phyloP scores from a whole-genome alignment of 2,797 vertebrate species.

The Trachops cirrhosus region DNA sequence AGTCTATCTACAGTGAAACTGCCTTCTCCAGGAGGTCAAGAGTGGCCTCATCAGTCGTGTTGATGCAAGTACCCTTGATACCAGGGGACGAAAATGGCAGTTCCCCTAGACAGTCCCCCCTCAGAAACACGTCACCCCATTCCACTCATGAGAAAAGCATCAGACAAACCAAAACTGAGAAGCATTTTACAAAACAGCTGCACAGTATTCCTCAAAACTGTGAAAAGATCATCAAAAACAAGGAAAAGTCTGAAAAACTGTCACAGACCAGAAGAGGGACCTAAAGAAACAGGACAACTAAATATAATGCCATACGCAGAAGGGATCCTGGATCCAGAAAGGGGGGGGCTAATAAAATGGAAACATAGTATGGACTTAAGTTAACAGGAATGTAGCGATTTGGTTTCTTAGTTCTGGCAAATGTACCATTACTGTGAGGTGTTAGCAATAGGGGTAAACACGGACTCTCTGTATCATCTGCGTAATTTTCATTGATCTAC shows the following conservation, averaged over 20 bases:
- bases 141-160: background rate
- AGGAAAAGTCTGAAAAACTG: background rate
- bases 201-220: background rate
- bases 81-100: background rate
- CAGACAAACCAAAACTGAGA: background rate
- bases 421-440: background rate
- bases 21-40: background rate
- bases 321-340: background rate
- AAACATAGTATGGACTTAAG: background rate
- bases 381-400: background rate
- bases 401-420: background rate
- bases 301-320: background rate
- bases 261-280: background rate
- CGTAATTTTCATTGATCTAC: background rate
- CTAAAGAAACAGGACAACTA: background rate
- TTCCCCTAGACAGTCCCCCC: background rate
- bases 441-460: background rate
- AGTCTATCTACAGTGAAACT: background rate
- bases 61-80: background rate
- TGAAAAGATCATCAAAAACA: constrained; percentile 19
- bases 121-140: background rate
- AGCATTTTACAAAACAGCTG: background rate
- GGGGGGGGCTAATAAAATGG: background rate
- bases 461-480: background rate
- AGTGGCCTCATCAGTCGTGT: background rate